Conservation (phyloP, 2,113 vertebrate species). For the Tylochromis polylepis region DNA sequence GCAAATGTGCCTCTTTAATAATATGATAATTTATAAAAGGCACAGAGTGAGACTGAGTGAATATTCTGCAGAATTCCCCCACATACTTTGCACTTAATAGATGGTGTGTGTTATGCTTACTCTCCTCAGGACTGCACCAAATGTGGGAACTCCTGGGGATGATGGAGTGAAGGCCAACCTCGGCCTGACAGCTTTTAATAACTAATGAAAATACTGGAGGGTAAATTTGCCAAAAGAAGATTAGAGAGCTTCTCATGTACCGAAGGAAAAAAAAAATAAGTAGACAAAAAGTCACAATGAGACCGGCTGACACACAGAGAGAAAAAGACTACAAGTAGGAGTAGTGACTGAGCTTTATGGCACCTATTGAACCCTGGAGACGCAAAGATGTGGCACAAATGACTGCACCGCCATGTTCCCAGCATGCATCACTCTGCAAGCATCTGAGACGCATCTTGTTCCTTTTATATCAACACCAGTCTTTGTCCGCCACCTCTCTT, state of each 20-base stretch:
- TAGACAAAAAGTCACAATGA: not conserved
- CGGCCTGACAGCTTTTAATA: slow-evolving; percentile 69
- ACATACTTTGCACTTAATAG: slow-evolving; percentile 61
- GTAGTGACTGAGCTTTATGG: not conserved
- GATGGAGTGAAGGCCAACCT: slow-evolving; percentile 61
- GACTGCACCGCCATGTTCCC: slow-evolving; percentile 35
- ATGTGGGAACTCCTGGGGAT: slow-evolving; percentile 50
- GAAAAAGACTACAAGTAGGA: not conserved
- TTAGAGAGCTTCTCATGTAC: slow-evolving; percentile 16
- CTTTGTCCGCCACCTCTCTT: slow-evolving; percentile 29
- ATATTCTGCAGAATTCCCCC: slow-evolving; percentile 57
- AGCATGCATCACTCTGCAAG: slow-evolving; percentile 40
- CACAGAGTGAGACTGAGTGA: slow-evolving; percentile 53
- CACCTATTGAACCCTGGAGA: not conserved
- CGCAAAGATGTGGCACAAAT: slow-evolving; percentile 34
- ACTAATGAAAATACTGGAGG: slow-evolving; percentile 55
- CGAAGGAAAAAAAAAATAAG: not conserved
- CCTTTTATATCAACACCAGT: slow-evolving; percentile 33
- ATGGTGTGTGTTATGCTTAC: slow-evolving; percentile 47
- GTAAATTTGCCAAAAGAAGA: slow-evolving; percentile 36
- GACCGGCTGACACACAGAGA: not conserved
- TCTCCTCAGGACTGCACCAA: slow-evolving; percentile 48
- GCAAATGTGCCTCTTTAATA: slow-evolving; percentile 72
- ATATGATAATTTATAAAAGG: slow-evolving; percentile 71
- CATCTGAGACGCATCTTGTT: slow-evolving; percentile 5